Evolutionary conservation across 2,113 vertebrate genomes (phyloP).

Genomic region (Origma solitaria): DNA sequence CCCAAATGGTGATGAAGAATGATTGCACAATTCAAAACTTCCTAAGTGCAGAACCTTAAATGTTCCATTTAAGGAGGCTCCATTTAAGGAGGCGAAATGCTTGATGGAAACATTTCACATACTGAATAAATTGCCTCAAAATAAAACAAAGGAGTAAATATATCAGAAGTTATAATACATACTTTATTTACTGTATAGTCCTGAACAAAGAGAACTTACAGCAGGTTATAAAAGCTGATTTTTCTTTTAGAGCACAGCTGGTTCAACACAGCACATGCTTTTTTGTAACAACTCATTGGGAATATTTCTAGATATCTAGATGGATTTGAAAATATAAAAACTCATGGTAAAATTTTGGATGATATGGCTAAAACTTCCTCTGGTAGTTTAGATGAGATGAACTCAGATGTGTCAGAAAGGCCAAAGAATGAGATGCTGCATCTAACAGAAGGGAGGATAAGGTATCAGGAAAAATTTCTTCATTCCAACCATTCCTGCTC

Average conservation of each 20-base stretch:
- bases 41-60: conserved; percentile 9
- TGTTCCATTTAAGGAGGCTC: conserved; percentile 19
- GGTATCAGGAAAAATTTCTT: neutral
- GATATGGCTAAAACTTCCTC: neutral
- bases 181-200: neutral
- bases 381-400: neutral
- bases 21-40: conserved; percentile 12
- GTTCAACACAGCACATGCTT: neutral
- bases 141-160: conserved; percentile 23
- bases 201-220: neutral
- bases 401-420: neutral
- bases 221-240: neutral
- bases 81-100: conserved; percentile 34
- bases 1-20: conserved; percentile 29
- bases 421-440: neutral
- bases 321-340: neutral
- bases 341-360: neutral
- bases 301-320: neutral
- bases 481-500: neutral
- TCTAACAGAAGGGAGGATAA: neutral
- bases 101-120: conserved; percentile 26
- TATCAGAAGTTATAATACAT: neutral
- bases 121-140: conserved; percentile 29
- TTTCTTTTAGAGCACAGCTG: neutral
- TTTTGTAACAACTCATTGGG: neutral